Base-by-base conservation (phyloP, 1,140 invertebrate species). In the Pogonomyrmex barbatus region DNA sequence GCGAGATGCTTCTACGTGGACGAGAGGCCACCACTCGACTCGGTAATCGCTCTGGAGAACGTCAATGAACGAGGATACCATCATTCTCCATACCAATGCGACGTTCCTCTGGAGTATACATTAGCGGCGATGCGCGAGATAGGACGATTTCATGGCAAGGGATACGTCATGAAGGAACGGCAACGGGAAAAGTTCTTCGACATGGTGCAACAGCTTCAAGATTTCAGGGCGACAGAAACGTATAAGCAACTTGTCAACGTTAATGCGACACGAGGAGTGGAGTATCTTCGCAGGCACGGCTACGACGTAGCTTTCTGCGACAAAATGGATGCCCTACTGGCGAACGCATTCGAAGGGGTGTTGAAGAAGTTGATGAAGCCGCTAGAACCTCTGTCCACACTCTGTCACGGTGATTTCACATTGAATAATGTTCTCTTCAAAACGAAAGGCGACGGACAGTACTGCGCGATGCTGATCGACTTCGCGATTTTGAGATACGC, bases 361-460 rank as follows among this genome's bases (percentile, higher is more conserved):
- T 33, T 91, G 17, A 0, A 88, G 8, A 71, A 76, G 8, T 30
- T 17, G 2, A 0, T 84, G 0, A 42, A 88, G n/a, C 84, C 91
- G 0, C 10, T 70, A 0, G 93, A 94, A 60, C 92, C 94, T 3
- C 71, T 94, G 4, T 89, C 93, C 0, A 93, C 93, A 0, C n/a
- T 95, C 0, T 92, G 93, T 79, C 95, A 95, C 76, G 95, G 95
- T 2, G 95, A 95, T 83, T 93, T 93, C 33, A 94, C 94, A 3
- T 77, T 91, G 3, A 94, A 94, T 76, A 95, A 95, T 65, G 76
- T 93, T 8, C 70, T 95, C 52, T 94, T 94, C 83, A 89, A 89
- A 67, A 85, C 65, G 0, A 71, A 82, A 2, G 33, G 81, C 3
- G 54, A 90, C 33, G 89, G 79, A 0, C 60, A 86, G 12, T 81